Evolutionary conservation across 37 sponge, comb jelly and placozoan species (phyloP).

Genomic region (Halisarca cf. caerulea): DNA sequence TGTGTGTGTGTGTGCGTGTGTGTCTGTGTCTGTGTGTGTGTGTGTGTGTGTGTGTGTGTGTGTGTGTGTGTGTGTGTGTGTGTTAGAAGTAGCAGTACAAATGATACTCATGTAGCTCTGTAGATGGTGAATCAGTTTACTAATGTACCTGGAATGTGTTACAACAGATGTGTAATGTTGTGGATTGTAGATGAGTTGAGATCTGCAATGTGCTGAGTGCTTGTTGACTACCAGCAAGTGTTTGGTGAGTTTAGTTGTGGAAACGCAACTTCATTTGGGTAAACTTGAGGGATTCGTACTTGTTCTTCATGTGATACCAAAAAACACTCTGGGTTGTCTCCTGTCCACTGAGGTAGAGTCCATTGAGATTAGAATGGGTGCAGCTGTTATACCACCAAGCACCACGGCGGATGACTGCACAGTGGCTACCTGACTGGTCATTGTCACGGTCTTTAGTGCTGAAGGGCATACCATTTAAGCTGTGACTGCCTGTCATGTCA

Average conservation of each 20-base stretch:
- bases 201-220: too few relatives aligned
- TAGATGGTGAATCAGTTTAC: too few relatives aligned
- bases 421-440: not conserved
- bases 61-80: too few relatives aligned
- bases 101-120: too few relatives aligned
- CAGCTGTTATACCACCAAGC: conserved; percentile 30
- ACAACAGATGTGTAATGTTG: too few relatives aligned
- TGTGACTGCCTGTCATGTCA: not conserved
- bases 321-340: not conserved
- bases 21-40: too few relatives aligned
- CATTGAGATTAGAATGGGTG: conserved; percentile 30
- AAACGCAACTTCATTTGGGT: conserved; percentile 19
- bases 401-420: conserved; percentile 17
- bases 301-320: not conserved
- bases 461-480: not conserved
- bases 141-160: too few relatives aligned
- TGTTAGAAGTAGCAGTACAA: too few relatives aligned
- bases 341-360: conserved; percentile 3
- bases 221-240: too few relatives aligned
- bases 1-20: too few relatives aligned
- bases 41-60: too few relatives aligned
- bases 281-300: not conserved
- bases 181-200: too few relatives aligned
- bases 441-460: conserved; percentile 23
- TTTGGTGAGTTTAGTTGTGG: not conserved